These are phyloP conservation scores for Drosophila albomicans DNA, from an alignment of 1,140 invertebrate genomes.

Conservation along the genomic window DNA sequence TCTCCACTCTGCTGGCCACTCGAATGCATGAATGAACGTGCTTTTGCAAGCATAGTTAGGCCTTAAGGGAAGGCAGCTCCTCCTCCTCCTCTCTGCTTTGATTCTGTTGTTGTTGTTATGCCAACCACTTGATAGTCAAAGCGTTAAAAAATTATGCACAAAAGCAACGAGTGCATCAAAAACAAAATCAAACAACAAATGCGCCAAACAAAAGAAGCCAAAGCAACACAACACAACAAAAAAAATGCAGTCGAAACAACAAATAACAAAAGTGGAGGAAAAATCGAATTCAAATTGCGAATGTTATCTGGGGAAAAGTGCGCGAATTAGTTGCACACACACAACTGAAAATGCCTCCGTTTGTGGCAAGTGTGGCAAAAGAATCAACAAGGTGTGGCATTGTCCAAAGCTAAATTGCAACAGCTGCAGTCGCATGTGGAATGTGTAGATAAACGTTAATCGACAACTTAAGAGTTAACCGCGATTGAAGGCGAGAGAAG, in stretches of 20 bases:
- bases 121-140: constrained; percentile 74
- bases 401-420: constrained; percentile 5
- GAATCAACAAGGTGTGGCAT: constrained; percentile 23
- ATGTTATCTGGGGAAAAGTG: constrained; percentile 22
- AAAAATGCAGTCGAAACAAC: background rate
- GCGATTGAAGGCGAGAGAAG: background rate
- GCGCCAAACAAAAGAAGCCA: too few species aligned
- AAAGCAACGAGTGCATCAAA: constrained; percentile 73
- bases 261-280: constrained; percentile 14
- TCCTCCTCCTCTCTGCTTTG: background rate
- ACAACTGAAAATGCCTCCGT: too few species aligned
- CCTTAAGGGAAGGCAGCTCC: background rate
- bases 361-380: background rate
- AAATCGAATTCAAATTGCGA: constrained; percentile 21
- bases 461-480: constrained; percentile 54
- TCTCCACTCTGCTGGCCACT: background rate
- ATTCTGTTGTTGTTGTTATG: constrained; percentile 47
- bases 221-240: background rate
- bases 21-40: constrained; percentile 14
- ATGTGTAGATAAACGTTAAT: constrained; percentile 57
- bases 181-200: constrained; percentile 23
- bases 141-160: constrained; percentile 78
- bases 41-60: constrained; percentile 39
- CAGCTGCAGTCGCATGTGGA: constrained; percentile 20
- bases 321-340: constrained; percentile 17